These are phyloP conservation scores for Linepithema humile DNA, from an alignment of 1,140 invertebrate genomes.

Conservation along the genomic window DNA sequence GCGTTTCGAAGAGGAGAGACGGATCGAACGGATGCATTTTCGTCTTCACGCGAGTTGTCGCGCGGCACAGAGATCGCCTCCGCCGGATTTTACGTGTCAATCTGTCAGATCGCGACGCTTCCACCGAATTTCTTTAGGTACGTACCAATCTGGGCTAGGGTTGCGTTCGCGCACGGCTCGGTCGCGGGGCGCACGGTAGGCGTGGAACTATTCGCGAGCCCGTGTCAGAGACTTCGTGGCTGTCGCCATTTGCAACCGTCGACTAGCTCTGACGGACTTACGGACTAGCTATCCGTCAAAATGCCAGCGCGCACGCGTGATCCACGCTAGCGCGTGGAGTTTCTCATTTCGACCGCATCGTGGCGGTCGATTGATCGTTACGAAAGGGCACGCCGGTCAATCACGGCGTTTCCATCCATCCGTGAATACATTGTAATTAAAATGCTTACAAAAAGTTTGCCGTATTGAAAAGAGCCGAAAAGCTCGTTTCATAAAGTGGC, in stretches of 20 bases:
- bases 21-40: neutral
- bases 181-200: conserved; percentile 72
- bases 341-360: conserved; percentile 54
- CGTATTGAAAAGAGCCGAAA: too few species aligned
- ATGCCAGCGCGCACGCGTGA: conserved; percentile 67
- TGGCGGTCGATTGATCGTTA: conserved; percentile 16
- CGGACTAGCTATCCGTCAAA: conserved; percentile 69
- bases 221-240: conserved; percentile 78
- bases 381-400: conserved; percentile 11
- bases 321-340: conserved; percentile 57
- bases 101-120: too few species aligned
- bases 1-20: neutral
- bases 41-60: conserved; percentile 27
- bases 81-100: neutral
- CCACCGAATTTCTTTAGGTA: conserved; percentile 36
- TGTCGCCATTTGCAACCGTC: conserved; percentile 83
- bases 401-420: neutral
- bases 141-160: conserved; percentile 73
- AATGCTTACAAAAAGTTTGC: neutral
- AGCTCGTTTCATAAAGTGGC: neutral
- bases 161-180: conserved; percentile 71
- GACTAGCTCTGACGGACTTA: conserved; percentile 71
- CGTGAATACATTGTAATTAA: neutral
- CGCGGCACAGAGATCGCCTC: neutral
- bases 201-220: conserved; percentile 78